phyloP scores from a whole-genome alignment of 2,113 vertebrate genomes.

The Heterochromis multidens region DNA sequence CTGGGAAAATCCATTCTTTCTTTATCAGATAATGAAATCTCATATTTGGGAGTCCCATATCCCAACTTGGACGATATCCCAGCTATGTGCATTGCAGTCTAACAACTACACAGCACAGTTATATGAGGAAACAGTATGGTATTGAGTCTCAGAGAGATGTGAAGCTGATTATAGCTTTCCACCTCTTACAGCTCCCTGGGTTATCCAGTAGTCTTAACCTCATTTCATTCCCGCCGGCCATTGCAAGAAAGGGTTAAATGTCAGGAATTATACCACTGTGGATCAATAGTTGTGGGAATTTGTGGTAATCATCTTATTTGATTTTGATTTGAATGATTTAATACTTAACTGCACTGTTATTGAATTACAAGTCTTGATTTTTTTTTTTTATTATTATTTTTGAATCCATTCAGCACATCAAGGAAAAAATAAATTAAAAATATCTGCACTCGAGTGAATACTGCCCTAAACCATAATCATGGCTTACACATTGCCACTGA shows the following conservation, averaged over 20 bases:
- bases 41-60: constrained; percentile 43
- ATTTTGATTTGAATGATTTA: not conserved
- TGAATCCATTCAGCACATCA: not conserved
- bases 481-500: not conserved
- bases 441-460: not conserved
- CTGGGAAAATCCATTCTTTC: constrained; percentile 39
- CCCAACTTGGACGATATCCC: constrained; percentile 18
- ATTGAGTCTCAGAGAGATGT: constrained; percentile 12
- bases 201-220: constrained; percentile 6
- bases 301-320: not conserved
- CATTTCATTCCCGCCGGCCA: not conserved
- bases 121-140: not conserved
- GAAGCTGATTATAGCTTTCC: constrained; percentile 17
- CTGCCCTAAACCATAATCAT: no score
- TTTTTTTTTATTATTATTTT: not conserved
- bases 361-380: not conserved
- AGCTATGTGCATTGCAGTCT: constrained; percentile 19
- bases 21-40: constrained; percentile 72
- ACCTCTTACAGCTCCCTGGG: not conserved
- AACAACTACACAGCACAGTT: constrained; percentile 9
- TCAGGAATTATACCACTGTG: not conserved
- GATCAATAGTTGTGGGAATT: not conserved
- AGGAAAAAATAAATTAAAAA: not conserved
- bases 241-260: not conserved
- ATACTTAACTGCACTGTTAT: not conserved